Evolutionary conservation across 2,888 invertebrate species (phyloP).

Genomic region (Polyommatus iphigenia): DNA sequence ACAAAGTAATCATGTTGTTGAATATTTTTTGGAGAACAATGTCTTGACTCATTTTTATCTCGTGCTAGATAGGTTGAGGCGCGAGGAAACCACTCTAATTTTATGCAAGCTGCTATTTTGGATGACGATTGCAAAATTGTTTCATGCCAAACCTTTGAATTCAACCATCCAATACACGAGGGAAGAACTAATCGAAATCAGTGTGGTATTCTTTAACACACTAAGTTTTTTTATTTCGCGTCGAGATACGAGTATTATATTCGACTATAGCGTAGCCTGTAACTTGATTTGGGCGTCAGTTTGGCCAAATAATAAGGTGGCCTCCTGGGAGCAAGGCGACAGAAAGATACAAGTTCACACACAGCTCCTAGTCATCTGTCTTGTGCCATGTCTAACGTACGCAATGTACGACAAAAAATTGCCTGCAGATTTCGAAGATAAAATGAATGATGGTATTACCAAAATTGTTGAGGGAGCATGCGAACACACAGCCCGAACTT

Average conservation of each 20-base stretch:
- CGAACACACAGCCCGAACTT: conserved; percentile 82
- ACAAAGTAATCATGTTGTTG: conserved; percentile 56
- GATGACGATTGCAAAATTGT: conserved; percentile 62
- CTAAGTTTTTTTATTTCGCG: conserved; percentile 56
- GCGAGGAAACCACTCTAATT: conserved; percentile 66
- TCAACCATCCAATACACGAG: conserved; percentile 56
- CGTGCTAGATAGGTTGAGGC: conserved; percentile 63
- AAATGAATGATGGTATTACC: conserved; percentile 80
- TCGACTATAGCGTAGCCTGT: conserved; percentile 63
- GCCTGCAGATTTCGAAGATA: conserved; percentile 59
- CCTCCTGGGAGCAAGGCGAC: conserved; percentile 45
- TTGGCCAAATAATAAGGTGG: conserved; percentile 52
- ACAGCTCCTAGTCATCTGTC: conserved; percentile 81
- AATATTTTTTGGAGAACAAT: conserved; percentile 56
- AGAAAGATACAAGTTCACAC: conserved; percentile 72
- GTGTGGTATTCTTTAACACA: conserved; percentile 59
- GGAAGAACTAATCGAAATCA: conserved; percentile 61
- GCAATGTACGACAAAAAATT: conserved; percentile 48
- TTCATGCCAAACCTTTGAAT: conserved; percentile 54
- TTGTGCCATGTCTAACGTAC: conserved; percentile 81
- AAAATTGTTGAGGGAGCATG: conserved; percentile 83
- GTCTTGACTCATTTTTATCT: conserved; percentile 61
- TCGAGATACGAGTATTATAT: conserved; percentile 52
- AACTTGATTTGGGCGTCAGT: conserved; percentile 57
- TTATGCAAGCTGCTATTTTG: conserved; percentile 74